These are phyloP conservation scores for Sipha maydis DNA, from an alignment of 2,888 invertebrate species.

Conservation along the genomic window DNA sequence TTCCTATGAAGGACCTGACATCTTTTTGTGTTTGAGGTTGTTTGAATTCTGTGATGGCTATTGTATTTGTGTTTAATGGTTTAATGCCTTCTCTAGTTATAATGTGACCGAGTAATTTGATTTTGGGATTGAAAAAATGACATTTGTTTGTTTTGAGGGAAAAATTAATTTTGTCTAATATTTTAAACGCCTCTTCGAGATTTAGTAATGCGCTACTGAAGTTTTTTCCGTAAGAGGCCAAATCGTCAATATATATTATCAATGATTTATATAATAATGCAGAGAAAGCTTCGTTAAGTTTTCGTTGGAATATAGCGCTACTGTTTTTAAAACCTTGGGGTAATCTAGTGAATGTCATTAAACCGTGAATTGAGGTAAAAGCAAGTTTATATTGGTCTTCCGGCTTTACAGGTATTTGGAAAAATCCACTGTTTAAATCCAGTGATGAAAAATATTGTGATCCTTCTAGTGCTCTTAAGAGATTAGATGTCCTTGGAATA, in stretches of 20 bases:
- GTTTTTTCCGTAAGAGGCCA: background rate
- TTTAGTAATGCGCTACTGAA: background rate
- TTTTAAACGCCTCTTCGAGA: background rate
- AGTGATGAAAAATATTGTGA: constrained; percentile 36
- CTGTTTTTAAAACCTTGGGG: constrained; percentile 46
- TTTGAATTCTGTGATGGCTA: background rate
- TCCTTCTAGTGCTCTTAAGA: constrained; percentile 27
- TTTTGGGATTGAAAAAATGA: background rate
- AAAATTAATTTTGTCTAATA: background rate
- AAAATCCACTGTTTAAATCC: constrained; percentile 51
- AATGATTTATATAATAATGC: constrained; percentile 36
- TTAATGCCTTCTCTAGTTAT: background rate
- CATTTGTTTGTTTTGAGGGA: background rate
- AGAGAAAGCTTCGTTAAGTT: constrained; percentile 49
- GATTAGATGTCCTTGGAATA: constrained; percentile 33
- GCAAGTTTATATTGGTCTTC: constrained; percentile 24
- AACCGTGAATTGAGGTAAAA: constrained; percentile 17
- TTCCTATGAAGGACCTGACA: background rate
- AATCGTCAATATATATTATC: constrained; percentile 22
- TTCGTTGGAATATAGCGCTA: constrained; percentile 29
- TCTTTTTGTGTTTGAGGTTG: background rate
- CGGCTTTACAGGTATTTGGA: constrained; percentile 20
- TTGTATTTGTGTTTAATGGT: background rate
- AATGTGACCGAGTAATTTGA: background rate
- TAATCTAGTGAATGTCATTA: constrained; percentile 44